Evolutionary conservation across 1,140 invertebrate genomes (phyloP).

Genomic region (Anastrepha obliqua): DNA sequence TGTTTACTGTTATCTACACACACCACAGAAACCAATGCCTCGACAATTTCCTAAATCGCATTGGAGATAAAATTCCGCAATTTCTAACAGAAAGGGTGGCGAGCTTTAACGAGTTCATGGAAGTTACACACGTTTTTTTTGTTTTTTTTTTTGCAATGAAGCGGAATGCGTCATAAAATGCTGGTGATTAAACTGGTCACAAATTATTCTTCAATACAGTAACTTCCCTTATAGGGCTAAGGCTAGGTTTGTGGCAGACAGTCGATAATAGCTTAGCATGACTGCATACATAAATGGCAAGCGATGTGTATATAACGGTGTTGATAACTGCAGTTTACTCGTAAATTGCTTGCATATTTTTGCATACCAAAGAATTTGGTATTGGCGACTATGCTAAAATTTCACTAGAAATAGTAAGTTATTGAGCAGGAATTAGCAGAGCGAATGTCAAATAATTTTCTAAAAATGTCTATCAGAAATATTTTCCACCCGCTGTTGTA

Average conservation of each 20-base stretch:
- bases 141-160: background rate
- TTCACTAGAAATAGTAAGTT: too few species aligned
- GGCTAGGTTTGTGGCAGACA: background rate
- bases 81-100: background rate
- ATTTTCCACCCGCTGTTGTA: too few species aligned
- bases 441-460: too few species aligned
- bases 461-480: too few species aligned
- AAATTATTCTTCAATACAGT: constrained; percentile 8
- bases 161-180: background rate
- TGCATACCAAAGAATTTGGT: too few species aligned
- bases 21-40: background rate
- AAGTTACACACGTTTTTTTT: background rate
- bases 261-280: background rate
- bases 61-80: constrained; percentile 18
- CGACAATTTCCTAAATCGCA: background rate
- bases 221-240: background rate
- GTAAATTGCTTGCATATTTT: too few species aligned
- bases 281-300: background rate
- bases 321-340: too few species aligned
- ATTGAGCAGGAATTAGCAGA: too few species aligned
- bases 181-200: too few species aligned
- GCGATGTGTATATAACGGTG: too few species aligned
- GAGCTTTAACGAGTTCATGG: background rate
- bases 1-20: background rate
- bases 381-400: too few species aligned